Conservation (phyloP, 2,888 invertebrate species). For the Eupithecia exiguata region DNA sequence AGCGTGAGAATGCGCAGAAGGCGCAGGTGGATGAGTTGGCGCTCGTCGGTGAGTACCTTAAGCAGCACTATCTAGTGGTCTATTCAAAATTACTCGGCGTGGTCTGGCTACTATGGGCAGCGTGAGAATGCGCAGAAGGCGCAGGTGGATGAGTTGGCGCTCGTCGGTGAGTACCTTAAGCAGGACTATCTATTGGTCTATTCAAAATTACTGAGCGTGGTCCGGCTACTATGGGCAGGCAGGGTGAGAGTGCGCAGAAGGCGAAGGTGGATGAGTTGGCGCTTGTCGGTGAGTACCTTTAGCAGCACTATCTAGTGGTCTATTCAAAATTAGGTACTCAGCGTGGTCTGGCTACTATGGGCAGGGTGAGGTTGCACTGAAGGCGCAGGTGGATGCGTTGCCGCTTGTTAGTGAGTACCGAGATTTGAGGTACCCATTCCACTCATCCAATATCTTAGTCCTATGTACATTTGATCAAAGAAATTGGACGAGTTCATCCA, state of each 20-base stretch:
- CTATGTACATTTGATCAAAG: no score
- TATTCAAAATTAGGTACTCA: no score
- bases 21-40: constrained; percentile 87
- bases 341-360: constrained; percentile 91
- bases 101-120: no score
- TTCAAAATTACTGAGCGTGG: constrained; percentile 78
- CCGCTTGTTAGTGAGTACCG: constrained; percentile 79
- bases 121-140: constrained; percentile 61
- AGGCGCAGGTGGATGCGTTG: constrained; percentile 86
- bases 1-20: constrained; percentile 84
- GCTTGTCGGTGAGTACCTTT: no score
- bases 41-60: constrained; percentile 65
- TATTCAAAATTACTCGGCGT: no score
- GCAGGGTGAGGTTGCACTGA: constrained; percentile 85
- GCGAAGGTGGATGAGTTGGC: constrained; percentile 58
- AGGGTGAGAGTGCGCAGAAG: constrained; percentile 84
- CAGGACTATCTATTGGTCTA: no score
- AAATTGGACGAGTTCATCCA: no score
- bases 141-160: constrained; percentile 87
- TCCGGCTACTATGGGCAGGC: constrained; percentile 89
- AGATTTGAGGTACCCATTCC: no score
- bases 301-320: no score
- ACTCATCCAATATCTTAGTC: no score
- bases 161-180: constrained; percentile 62
- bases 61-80: no score